A percentile compares a stretch with the other conserved stretches of the same genome.
Conservation (phyloP, 2,888 invertebrate species). For the Cerastis rubricosa region DNA sequence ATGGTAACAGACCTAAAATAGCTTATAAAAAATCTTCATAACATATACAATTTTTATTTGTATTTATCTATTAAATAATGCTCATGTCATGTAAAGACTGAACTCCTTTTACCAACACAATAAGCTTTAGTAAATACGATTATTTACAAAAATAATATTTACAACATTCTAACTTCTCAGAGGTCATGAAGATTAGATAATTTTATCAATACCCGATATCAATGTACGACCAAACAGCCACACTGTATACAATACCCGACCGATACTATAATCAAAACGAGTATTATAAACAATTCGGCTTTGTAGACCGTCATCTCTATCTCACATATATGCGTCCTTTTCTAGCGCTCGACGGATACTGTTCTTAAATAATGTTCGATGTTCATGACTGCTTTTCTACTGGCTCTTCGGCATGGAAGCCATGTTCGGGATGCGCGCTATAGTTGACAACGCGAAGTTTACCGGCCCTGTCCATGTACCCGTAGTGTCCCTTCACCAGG, state of each 20-base stretch:
- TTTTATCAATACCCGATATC: slow-evolving; percentile 43
- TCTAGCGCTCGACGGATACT: background rate
- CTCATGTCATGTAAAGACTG: slow-evolving; percentile 5
- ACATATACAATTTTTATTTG: slow-evolving; percentile 24
- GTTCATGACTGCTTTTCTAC: slow-evolving; percentile 65
- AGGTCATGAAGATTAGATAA: slow-evolving; percentile 49
- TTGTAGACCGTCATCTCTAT: slow-evolving; percentile 4
- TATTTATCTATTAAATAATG: slow-evolving; percentile 14
- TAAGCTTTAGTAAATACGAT: slow-evolving; percentile 36
- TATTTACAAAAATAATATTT: slow-evolving; percentile 54
- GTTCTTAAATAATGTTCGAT: background rate
- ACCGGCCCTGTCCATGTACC: slow-evolving; percentile 94
- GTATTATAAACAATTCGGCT: background rate
- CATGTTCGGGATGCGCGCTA: slow-evolving; percentile 93
- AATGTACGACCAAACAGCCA: background rate
- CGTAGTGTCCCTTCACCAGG: slow-evolving; percentile 94
- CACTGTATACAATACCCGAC: background rate
- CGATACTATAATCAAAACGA: background rate
- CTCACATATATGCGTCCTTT: background rate
- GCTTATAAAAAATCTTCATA: slow-evolving; percentile 23
- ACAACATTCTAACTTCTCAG: slow-evolving; percentile 37
- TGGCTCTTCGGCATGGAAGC: slow-evolving; percentile 92
- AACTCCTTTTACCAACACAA: slow-evolving; percentile 26
- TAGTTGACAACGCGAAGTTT: slow-evolving; percentile 95
- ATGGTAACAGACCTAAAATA: slow-evolving; percentile 69